Base-by-base conservation (phyloP, 2,797 vertebrate genomes). In the Amphiprion clarkii region DNA sequence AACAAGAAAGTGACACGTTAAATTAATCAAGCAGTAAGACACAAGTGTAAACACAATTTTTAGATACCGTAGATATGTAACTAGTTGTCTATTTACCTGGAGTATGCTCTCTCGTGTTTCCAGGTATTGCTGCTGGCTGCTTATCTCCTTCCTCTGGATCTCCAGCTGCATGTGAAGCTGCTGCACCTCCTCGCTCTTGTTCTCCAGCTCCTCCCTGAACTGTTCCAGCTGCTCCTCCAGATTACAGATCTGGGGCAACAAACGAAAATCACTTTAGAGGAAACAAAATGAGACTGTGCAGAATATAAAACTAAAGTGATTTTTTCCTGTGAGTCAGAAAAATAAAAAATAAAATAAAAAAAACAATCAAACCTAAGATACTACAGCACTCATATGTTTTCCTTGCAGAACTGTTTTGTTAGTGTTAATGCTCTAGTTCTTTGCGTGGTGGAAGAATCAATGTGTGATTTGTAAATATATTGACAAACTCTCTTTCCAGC, bases 121-220 rank as follows among this genome's bases (percentile, higher is more conserved):
- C 71, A 97, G 90, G 56, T 97, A 96, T 59, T 97, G 95, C 75
- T 97, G 92, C 53, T 95, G 96, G 55, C 96, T 98, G 88, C 93
- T 95, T 55, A 97, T 95, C 86, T 98, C 97, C 87, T 98, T 99
- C 76, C 90, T 95, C 91, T 99, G 97, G 92, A 99, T 99, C 95
- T 99, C 97, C 82, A 99, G 92, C 86, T 99, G 98, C 98, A 99
- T 99, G 53, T 98, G 96, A 54, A 99, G 93, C 77, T 99, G 98
- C 84, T 99, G 98, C 78, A 97, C 96, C 95, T 99, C 98, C 89
- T 99, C 98, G n/a, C 96, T 97, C 93, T 99, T 99, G 85, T 99
- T 99, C 94, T 99, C 97, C 88, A 99, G 93, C 88, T 99, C 98
- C 85, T 99, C 98, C 78, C 95, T 95, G 90, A 99, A 99, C 85